These are phyloP conservation scores for Zaprionus ghesquierei DNA, from an alignment of 1,140 invertebrate species.

Conservation along the genomic window DNA sequence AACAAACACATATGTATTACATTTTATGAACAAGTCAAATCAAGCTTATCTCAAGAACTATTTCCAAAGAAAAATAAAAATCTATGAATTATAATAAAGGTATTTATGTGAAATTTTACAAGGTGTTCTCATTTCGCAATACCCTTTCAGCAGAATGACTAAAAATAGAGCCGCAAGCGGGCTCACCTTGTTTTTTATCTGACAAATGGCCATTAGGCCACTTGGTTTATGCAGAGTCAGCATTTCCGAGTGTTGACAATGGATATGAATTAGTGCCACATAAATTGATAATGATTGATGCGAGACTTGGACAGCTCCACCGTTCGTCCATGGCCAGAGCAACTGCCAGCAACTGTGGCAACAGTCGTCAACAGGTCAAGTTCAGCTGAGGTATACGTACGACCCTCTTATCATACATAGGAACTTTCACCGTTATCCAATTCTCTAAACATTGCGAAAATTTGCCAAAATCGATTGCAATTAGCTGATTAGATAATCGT, in stretches of 20 bases:
- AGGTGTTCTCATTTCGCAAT: slow-evolving; percentile 15
- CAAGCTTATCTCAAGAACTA: slow-evolving; percentile 79
- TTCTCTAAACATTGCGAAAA: background rate
- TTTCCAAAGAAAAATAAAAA: slow-evolving; percentile 69
- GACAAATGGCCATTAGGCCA: slow-evolving; percentile 26
- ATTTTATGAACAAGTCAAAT: slow-evolving; percentile 76
- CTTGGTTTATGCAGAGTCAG: slow-evolving; percentile 52
- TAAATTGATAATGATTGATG: slow-evolving; percentile 66
- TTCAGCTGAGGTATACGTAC: background rate
- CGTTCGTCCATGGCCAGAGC: no score
- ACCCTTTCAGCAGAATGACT: background rate
- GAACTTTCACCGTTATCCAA: background rate
- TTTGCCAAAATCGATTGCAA: slow-evolving; percentile 12
- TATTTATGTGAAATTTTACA: slow-evolving; percentile 68
- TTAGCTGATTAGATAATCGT: slow-evolving; percentile 23
- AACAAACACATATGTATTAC: slow-evolving; percentile 66
- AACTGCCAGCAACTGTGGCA: background rate
- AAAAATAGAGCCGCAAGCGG: background rate
- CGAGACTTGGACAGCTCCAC: background rate
- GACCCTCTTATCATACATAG: background rate
- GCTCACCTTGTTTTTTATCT: slow-evolving; percentile 39
- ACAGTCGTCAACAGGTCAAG: background rate
- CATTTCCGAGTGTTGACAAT: slow-evolving; percentile 24
- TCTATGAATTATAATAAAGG: slow-evolving; percentile 79
- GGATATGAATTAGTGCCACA: slow-evolving; percentile 34